Conservation (phyloP, 2,888 invertebrate genomes). For the Pinctada fucata region DNA sequence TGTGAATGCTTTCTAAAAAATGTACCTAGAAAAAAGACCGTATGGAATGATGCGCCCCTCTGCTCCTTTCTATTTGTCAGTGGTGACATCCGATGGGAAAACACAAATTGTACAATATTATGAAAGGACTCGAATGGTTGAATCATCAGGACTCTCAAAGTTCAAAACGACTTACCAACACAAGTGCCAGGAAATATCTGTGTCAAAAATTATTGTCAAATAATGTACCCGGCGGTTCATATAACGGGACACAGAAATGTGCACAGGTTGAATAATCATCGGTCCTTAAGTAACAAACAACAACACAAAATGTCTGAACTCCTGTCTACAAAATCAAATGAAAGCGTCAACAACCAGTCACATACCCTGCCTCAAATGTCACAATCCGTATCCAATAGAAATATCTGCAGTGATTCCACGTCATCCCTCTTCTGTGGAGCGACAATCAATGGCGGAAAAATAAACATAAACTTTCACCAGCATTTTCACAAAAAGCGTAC, state of each 20-base stretch:
- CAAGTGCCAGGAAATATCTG: neutral
- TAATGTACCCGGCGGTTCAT: neutral
- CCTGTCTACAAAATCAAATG: slow-evolving; percentile 5
- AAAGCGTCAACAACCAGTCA: neutral
- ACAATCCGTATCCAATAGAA: too few relatives aligned
- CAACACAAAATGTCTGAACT: neutral
- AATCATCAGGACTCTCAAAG: too few relatives aligned
- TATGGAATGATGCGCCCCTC: neutral
- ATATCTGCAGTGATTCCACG: too few relatives aligned
- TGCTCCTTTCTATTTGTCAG: slow-evolving; percentile 2
- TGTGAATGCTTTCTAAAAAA: neutral
- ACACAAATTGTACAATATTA: neutral
- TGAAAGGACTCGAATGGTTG: neutral
- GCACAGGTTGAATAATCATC: neutral
- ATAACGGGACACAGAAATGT: neutral
- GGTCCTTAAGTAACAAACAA: slow-evolving; percentile 3
- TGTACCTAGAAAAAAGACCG: neutral
- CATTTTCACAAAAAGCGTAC: too few relatives aligned
- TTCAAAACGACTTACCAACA: neutral
- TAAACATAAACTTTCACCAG: too few relatives aligned
- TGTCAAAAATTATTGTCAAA: slow-evolving; percentile 9
- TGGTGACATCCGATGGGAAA: neutral
- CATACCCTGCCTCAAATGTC: neutral
- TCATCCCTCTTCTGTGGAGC: too few relatives aligned
- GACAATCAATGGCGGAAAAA: too few relatives aligned